phyloP scores from a whole-genome alignment of 1,140 invertebrate species.

The Drosophila suzukii region DNA sequence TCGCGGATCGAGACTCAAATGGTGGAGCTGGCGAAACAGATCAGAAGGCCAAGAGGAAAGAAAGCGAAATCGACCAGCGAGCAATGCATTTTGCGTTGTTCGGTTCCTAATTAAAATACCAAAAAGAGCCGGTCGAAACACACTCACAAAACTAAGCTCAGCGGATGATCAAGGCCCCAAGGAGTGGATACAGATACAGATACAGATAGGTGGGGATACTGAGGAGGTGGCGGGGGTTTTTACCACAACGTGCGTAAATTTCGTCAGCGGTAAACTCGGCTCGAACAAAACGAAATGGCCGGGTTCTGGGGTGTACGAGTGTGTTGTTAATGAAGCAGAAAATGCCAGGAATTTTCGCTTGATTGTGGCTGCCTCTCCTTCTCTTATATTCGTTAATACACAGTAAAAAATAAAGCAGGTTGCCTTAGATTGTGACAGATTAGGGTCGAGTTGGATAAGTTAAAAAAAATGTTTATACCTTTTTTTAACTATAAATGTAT shows the following conservation, averaged over 20 bases:
- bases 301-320: slow-evolving; percentile 51
- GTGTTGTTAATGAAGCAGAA: slow-evolving; percentile 82
- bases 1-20: slow-evolving; percentile 12
- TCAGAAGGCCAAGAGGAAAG: slow-evolving; percentile 41
- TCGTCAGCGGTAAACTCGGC: slow-evolving; percentile 55
- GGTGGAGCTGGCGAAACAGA: slow-evolving; percentile 30
- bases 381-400: neutral
- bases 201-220: neutral
- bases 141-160: slow-evolving; percentile 65
- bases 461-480: neutral
- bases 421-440: neutral
- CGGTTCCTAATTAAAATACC: slow-evolving; percentile 83
- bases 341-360: slow-evolving; percentile 80
- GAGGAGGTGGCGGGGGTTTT: slow-evolving; percentile 2
- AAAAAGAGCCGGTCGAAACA: slow-evolving; percentile 43
- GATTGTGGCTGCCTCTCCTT: slow-evolving; percentile 57
- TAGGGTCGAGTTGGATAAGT: neutral
- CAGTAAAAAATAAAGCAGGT: slow-evolving; percentile 19
- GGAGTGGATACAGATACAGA: neutral
- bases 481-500: too few relatives aligned
- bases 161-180: slow-evolving; percentile 49
- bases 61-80: slow-evolving; percentile 57
- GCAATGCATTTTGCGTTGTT: slow-evolving; percentile 79
- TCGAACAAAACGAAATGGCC: slow-evolving; percentile 72
- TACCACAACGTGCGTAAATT: slow-evolving; percentile 60